These are phyloP conservation scores for Liolophura sinensis DNA, from an alignment of 1,140 invertebrate species.

Conservation along the genomic window DNA sequence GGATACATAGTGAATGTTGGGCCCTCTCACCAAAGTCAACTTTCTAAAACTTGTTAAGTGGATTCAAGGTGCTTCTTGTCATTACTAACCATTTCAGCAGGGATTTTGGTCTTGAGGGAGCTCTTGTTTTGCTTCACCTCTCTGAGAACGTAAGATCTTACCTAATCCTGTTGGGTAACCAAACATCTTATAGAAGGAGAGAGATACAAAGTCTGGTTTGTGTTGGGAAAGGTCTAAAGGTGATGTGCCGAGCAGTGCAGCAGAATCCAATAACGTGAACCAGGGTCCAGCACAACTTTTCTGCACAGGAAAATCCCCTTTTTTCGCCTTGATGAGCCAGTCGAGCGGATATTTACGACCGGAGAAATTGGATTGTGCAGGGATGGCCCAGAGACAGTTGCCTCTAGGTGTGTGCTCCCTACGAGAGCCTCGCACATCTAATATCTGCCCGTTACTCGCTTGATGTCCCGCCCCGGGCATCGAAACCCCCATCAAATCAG, in stretches of 20 bases:
- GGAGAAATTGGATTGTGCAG: slow-evolving; percentile 94
- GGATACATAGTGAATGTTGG: too few species aligned
- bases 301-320: slow-evolving; percentile 62
- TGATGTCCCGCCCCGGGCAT: neutral
- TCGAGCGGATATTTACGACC: slow-evolving; percentile 84
- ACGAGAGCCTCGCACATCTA: neutral
- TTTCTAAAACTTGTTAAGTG: too few species aligned
- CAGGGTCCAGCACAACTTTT: slow-evolving; percentile 60
- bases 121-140: neutral
- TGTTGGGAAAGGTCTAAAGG: slow-evolving; percentile 72
- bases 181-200: slow-evolving; percentile 99
- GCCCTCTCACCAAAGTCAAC: too few species aligned
- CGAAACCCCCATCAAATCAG: slow-evolving; percentile 11
- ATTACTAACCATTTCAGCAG: too few species aligned
- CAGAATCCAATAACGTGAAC: slow-evolving; percentile 86
- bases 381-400: slow-evolving; percentile 78
- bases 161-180: slow-evolving; percentile 86
- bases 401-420: slow-evolving; percentile 1
- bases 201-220: slow-evolving; percentile 84
- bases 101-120: too few species aligned
- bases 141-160: slow-evolving; percentile 24
- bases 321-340: slow-evolving; percentile 72
- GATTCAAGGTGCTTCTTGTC: too few species aligned
- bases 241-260: slow-evolving; percentile 79
- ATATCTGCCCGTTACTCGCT: neutral